Evolutionary conservation across 2,888 invertebrate species (phyloP), one percentile per base, ranked within the genome.

Genomic region (Rotaria magnacalcarata): DNA sequence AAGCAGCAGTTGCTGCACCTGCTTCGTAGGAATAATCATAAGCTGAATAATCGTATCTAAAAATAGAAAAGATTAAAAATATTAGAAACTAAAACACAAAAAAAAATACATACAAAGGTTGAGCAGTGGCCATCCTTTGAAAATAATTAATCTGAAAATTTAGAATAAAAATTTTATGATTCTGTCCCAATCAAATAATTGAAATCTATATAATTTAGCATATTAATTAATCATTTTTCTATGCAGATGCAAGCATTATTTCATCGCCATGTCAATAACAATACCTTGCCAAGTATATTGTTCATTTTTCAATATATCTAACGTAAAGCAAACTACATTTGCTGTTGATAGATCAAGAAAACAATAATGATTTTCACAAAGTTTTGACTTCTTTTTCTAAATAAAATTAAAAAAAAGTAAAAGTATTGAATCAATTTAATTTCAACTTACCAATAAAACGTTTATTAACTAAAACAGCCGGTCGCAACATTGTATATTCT

Each of bases 301-400:
- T 50, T 56, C 43, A 19, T 87, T 58, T 34, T 88, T 87, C 34
- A 86, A 84, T 74, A 58, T 50, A 47, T 87, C 87, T 47, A 90
- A 85, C 89, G 90, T 89, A 87, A 90, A 90, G 75, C 88, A 88
- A 11, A 89, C 90, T 21, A 90, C 89, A 85, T 90, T 89, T 52
- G 89, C 88, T 47, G 90, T 84, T 60, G 85, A 85, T 85, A 24
- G 43, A 85, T 85, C 86, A 50, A 67, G 85, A 84, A 85, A 87
- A n/a, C 52, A 74, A 27, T 84, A 84, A 54, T 47, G 80, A 60
- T 86, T 50, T 60, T 85, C 87, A 27, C 43, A 50, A 19, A 84
- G 84, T 50, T 85, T 85, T 85, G 7, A 74, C n/a, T n/a, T 84
- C 84, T 11, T 58, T 58, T 50, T 86, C 86, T 85, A 84, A 50